phyloP scores from a whole-genome alignment of 2,888 invertebrate species.

The Drosophila mettleri region DNA sequence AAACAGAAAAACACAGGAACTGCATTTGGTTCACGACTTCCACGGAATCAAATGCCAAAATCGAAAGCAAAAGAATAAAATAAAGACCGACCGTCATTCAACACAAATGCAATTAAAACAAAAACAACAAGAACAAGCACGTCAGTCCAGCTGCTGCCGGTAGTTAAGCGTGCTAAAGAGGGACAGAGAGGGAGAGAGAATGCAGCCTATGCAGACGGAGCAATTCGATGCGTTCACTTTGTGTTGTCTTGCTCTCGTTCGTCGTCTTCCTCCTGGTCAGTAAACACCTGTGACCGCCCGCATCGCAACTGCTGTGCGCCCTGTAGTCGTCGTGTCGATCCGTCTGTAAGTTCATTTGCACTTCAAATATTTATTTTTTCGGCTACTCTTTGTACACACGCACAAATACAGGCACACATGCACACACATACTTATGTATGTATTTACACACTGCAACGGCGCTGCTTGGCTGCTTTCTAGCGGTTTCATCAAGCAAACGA shows the following conservation, averaged over 20 bases:
- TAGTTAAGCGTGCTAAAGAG: constrained; percentile 4
- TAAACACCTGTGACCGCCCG: constrained; percentile 78
- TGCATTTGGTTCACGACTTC: constrained; percentile 65
- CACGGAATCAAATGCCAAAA: constrained; percentile 66
- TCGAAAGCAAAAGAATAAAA: constrained; percentile 25
- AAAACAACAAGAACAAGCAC: constrained; percentile 32
- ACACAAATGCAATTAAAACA: constrained; percentile 59
- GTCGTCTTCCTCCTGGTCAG: constrained; percentile 25
- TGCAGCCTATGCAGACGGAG: constrained; percentile 1
- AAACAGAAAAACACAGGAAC: constrained; percentile 70
- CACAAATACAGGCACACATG: constrained; percentile 1
- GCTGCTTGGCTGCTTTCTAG: constrained; percentile 73
- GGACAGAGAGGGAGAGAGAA: constrained; percentile 3
- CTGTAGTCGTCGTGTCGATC: constrained; percentile 16
- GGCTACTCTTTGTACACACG: constrained; percentile 36
- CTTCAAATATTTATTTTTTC: constrained; percentile 29
- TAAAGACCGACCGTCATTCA: constrained; percentile 62
- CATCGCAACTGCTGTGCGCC: constrained; percentile 43
- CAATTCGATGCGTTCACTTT: constrained; percentile 41
- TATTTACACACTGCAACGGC: constrained; percentile 31
- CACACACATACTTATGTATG: neutral
- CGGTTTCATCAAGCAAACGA: constrained; percentile 49
- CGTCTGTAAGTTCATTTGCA: constrained; percentile 55
- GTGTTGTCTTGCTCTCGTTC: constrained; percentile 19
- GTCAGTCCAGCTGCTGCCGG: constrained; percentile 39